Percentiles rank a stretch among this genome's conserved stretches.
Evolutionary conservation across 2,113 vertebrate species (phyloP).

Genomic region (Petroica traversi): DNA sequence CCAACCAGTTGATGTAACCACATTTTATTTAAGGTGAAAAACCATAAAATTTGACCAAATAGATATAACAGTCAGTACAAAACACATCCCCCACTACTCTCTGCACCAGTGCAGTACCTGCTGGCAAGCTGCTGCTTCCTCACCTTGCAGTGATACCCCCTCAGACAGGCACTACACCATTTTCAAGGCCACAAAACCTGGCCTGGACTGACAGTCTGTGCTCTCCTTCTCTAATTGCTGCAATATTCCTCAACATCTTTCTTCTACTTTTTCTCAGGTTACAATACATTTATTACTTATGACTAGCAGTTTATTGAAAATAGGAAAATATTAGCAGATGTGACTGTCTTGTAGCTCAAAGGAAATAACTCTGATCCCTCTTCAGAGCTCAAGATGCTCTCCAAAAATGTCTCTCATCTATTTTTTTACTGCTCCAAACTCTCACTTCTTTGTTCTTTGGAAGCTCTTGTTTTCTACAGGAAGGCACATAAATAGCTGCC

Average conservation of each 20-base stretch:
- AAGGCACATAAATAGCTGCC: not conserved
- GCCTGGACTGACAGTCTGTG: fast-evolving
- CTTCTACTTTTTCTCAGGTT: not conserved
- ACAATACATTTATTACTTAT: not conserved
- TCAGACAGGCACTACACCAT: not conserved
- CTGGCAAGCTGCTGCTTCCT: not conserved
- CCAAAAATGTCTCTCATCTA: not conserved
- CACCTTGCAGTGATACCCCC: not conserved
- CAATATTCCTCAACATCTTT: not conserved
- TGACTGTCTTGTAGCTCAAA: not conserved
- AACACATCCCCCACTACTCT: not conserved
- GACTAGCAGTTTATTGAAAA: not conserved
- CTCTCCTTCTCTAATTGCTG: not conserved
- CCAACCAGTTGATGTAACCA: not conserved
- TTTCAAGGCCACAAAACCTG: not conserved
- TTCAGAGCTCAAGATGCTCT: not conserved
- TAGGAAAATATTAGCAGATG: not conserved
- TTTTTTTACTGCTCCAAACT: not conserved
- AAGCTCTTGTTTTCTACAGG: not conserved
- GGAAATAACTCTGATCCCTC: not conserved
- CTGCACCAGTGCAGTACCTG: not conserved
- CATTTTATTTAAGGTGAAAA: not conserved
- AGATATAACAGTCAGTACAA: fast-evolving
- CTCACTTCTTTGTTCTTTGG: not conserved
- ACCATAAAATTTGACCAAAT: not conserved